Conservation (phyloP, 1,140 invertebrate genomes). For the Brachionus paranguensis region DNA sequence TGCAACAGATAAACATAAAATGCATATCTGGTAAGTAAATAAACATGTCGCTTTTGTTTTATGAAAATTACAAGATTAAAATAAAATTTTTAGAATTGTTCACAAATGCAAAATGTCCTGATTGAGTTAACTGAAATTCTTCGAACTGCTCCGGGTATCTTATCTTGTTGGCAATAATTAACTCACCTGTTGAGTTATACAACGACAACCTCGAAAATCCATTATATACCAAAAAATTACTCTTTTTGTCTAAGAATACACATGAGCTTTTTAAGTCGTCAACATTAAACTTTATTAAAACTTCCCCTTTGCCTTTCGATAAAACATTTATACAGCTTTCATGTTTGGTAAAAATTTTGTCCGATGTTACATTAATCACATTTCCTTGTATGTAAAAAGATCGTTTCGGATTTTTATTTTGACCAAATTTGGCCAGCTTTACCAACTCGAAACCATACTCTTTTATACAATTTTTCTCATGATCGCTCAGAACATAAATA, state of each 20-base stretch:
- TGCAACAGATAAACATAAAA: background rate
- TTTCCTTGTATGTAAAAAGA: background rate
- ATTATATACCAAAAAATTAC: conserved; percentile 1
- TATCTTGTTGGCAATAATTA: background rate
- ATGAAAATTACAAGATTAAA: background rate
- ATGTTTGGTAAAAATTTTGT: background rate
- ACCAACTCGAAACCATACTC: background rate
- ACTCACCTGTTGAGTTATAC: background rate
- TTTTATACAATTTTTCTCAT: background rate
- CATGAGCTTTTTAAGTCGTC: background rate
- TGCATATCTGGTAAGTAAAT: background rate
- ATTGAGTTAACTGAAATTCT: background rate
- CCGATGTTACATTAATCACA: background rate
- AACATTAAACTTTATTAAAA: background rate
- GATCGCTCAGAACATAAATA: background rate
- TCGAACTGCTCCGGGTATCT: background rate
- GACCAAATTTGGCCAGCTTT: background rate
- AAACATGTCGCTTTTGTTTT: background rate
- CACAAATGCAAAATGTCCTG: background rate
- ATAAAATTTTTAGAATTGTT: conserved; percentile 8
- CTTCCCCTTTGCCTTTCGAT: background rate
- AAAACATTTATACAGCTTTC: background rate
- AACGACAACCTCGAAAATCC: background rate
- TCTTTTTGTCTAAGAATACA: background rate
- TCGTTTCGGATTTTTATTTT: background rate